A percentile compares a stretch with the other conserved stretches of the same genome.
phyloP scores from a whole-genome alignment of 1,140 invertebrate genomes.

The Scaptomyza montana region DNA sequence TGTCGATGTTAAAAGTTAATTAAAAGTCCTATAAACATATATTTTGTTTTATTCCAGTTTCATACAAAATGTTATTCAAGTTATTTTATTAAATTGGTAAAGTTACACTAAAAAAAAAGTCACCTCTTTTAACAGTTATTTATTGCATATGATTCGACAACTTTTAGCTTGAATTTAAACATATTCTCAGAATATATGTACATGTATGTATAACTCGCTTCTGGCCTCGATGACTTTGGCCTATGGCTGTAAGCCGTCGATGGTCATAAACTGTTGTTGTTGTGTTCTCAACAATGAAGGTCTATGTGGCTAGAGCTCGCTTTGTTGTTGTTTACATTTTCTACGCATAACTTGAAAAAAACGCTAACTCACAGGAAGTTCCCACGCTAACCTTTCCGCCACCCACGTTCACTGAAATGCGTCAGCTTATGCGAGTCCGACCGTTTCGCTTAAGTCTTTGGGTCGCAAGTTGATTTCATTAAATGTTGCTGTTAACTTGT shows the following conservation, averaged over 20 bases:
- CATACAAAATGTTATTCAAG: too few relatives aligned
- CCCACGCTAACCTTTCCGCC: too few relatives aligned
- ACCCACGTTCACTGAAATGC: constrained; percentile 1
- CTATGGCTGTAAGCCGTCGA: constrained; percentile 18
- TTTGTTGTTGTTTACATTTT: constrained; percentile 70
- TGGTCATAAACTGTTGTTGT: constrained; percentile 59
- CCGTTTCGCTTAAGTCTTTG: neutral
- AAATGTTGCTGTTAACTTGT: constrained; percentile 52
- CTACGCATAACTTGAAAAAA: constrained; percentile 50
- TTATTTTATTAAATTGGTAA: too few relatives aligned
- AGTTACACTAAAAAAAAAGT: neutral
- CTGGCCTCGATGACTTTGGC: neutral
- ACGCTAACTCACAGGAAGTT: constrained; percentile 16
- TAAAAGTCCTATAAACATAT: too few relatives aligned
- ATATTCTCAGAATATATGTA: neutral
- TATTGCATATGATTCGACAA: constrained; percentile 3
- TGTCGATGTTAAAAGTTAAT: too few relatives aligned
- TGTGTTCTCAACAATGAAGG: constrained; percentile 47
- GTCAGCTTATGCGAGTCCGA: constrained; percentile 8
- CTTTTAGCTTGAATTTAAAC: constrained; percentile 11
- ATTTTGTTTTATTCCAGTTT: neutral
- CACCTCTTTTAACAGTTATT: constrained; percentile 9
- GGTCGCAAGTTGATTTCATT: constrained; percentile 48
- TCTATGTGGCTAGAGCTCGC: constrained; percentile 25
- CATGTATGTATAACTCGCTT: too few relatives aligned